Conservation (phyloP, 2,797 vertebrate species). For the Rhadinocentrus ornatus region DNA sequence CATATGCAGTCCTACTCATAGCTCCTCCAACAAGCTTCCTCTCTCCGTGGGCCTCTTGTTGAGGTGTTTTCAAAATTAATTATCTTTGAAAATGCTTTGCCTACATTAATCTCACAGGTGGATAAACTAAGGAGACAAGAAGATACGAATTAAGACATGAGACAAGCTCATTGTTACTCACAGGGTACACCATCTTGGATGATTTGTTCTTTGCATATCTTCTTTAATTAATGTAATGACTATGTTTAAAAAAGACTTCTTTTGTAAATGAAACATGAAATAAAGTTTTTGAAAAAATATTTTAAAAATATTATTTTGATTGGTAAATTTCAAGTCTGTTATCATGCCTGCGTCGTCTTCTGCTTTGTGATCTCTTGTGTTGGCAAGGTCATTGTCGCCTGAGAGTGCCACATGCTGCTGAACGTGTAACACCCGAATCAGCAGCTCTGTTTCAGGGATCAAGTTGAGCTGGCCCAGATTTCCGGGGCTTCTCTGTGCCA, state of each 20-base stretch:
- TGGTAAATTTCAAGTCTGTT: not conserved
- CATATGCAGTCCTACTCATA: not conserved
- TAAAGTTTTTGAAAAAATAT: conserved; percentile 40
- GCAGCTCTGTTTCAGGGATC: conserved; percentile 77
- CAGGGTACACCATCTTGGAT: conserved; percentile 10
- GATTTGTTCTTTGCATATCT: conserved; percentile 27
- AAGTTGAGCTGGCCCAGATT: conserved; percentile 76
- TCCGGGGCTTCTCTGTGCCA: conserved; percentile 61
- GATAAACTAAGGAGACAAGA: not conserved
- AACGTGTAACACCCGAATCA: conserved; percentile 61
- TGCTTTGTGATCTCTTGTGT: conserved; percentile 28
- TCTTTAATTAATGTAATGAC: conserved; percentile 49
- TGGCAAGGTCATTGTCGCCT: conserved; percentile 49
- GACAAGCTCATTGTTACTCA: conserved; percentile 11
- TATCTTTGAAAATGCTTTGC: not conserved
- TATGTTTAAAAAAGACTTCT: conserved; percentile 28
- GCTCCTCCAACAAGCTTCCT: not conserved
- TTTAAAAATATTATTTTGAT: conserved; percentile 11
- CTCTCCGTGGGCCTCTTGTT: not conserved
- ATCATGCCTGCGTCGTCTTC: not conserved
- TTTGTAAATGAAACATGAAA: conserved; percentile 44
- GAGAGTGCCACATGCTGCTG: conserved; percentile 44
- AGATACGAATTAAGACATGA: not conserved
- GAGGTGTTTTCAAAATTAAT: not conserved
- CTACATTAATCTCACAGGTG: not conserved